A percentile compares a stretch with the other conserved stretches of the same genome.
phyloP scores from a whole-genome alignment of 2,797 vertebrate species.

The Intellagama lesueurii region DNA sequence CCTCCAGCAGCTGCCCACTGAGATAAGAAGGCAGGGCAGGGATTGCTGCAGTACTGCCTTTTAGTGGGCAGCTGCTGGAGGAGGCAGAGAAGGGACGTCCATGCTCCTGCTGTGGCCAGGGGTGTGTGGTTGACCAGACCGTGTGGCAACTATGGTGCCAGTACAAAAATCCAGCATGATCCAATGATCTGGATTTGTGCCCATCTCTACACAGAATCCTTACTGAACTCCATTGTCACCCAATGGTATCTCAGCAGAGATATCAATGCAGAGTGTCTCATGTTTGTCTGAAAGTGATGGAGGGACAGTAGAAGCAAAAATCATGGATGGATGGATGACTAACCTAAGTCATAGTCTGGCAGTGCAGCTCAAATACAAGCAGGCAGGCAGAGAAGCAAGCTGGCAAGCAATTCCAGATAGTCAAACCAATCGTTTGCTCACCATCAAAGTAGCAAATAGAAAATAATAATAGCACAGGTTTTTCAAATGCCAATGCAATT shows the following conservation, averaged over 20 bases:
- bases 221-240: too few relatives aligned
- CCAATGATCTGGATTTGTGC: too few relatives aligned
- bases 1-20: too few relatives aligned
- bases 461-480: conserved; percentile 29
- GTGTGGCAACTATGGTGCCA: too few relatives aligned
- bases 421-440: conserved; percentile 13
- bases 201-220: background rate
- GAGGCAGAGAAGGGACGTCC: too few relatives aligned
- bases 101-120: too few relatives aligned
- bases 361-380: too few relatives aligned
- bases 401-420: background rate
- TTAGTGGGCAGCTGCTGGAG: too few relatives aligned
- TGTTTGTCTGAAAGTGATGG: background rate
- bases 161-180: too few relatives aligned
- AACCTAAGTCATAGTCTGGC: background rate
- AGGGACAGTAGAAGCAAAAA: background rate
- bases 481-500: conserved; percentile 56
- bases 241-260: background rate
- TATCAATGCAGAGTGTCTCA: background rate
- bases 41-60: too few relatives aligned
- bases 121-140: too few relatives aligned
- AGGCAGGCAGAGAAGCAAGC: background rate
- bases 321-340: background rate
- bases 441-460: conserved; percentile 27
- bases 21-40: too few relatives aligned